Evolutionary conservation across 2,113 vertebrate species (phyloP).

Genomic region (Platycercus adscitus): DNA sequence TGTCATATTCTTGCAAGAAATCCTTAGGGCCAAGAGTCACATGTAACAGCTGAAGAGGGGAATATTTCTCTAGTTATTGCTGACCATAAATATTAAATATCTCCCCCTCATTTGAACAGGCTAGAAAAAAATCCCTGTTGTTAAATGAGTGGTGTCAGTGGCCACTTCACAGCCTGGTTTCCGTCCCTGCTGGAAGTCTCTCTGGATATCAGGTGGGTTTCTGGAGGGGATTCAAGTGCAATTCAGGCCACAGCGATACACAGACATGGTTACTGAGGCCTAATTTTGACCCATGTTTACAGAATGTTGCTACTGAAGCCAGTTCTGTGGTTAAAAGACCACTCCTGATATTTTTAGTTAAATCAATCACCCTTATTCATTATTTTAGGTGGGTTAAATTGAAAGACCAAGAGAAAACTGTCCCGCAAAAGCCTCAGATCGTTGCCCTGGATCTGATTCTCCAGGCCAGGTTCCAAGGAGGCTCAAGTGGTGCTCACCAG

Average conservation of each 20-base stretch:
- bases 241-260: neutral
- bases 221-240: conserved; percentile 2
- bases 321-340: neutral
- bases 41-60: neutral
- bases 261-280: neutral
- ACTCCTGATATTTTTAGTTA: neutral
- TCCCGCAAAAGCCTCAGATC: neutral
- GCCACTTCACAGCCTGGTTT: neutral
- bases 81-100: neutral
- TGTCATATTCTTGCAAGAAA: neutral
- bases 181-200: neutral
- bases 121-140: neutral
- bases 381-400: neutral
- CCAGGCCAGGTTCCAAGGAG: neutral
- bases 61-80: neutral
- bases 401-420: neutral
- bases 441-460: neutral
- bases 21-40: neutral
- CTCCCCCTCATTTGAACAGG: neutral
- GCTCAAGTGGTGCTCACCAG: neutral
- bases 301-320: neutral
- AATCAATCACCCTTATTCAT: neutral
- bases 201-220: conserved; percentile 9
- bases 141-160: neutral
- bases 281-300: conserved; percentile 1